Evolutionary conservation across 2,113 vertebrate genomes (phyloP).

Genomic region (Lepus americanus): DNA sequence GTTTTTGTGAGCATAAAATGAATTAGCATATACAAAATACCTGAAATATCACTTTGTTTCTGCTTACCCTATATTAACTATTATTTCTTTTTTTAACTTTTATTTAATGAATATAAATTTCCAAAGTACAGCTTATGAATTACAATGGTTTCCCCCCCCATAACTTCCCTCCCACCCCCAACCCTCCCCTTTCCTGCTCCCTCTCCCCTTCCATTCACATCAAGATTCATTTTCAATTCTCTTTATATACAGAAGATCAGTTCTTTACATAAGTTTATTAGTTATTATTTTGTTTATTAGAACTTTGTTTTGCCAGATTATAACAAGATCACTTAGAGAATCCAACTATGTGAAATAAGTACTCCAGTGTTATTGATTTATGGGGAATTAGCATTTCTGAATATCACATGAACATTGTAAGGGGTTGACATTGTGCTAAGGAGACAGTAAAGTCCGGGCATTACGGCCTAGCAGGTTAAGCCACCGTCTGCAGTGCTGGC

Average conservation of each 20-base stretch:
- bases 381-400: background rate
- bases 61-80: background rate
- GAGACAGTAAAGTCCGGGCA: background rate
- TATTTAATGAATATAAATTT: too few species aligned
- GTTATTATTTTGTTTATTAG: background rate
- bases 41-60: background rate
- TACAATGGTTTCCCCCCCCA: too few species aligned
- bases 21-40: background rate
- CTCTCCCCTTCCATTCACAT: too few species aligned
- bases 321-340: background rate
- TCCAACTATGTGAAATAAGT: background rate
- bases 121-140: too few species aligned
- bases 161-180: too few species aligned
- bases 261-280: background rate
- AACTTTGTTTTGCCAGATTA: background rate
- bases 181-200: too few species aligned
- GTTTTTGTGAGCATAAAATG: background rate
- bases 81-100: background rate
- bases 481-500: too few species aligned
- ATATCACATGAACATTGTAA: background rate
- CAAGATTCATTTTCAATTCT: too few species aligned
- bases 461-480: too few species aligned
- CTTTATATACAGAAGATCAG: too few species aligned
- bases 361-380: background rate
- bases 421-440: background rate